A percentile compares a stretch with the other conserved stretches of the same genome.
These are phyloP conservation scores for Drosophila bocki DNA, from an alignment of 1,140 invertebrate species.

Conservation along the genomic window DNA sequence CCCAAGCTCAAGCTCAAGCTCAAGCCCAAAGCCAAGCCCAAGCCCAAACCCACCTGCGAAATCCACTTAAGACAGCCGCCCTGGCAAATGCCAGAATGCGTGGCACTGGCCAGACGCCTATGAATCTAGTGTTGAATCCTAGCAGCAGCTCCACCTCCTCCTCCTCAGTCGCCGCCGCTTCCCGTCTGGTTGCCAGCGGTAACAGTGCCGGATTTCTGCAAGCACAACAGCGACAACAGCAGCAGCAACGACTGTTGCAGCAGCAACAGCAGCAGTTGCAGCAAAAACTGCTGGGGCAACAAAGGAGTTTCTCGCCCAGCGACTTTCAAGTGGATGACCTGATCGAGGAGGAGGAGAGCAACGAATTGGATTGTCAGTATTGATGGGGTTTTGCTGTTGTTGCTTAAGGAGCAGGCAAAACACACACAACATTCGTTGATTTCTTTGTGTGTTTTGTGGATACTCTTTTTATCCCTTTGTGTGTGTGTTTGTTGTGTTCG, in stretches of 20 bases:
- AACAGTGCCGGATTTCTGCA: neutral
- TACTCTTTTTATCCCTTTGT: slow-evolving; percentile 12
- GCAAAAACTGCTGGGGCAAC: neutral
- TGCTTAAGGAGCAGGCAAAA: slow-evolving; percentile 9
- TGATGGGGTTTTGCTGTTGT: slow-evolving; percentile 17
- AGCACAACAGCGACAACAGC: neutral
- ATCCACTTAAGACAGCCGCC: slow-evolving; percentile 28
- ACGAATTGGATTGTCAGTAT: slow-evolving; percentile 46
- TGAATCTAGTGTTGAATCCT: slow-evolving; percentile 29
- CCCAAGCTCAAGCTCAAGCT: neutral
- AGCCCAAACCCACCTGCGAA: slow-evolving; percentile 17
- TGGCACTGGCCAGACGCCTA: neutral
- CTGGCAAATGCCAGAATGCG: slow-evolving; percentile 24
- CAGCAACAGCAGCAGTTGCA: neutral
- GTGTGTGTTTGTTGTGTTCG: slow-evolving; percentile 23
- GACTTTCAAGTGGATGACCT: slow-evolving; percentile 70
- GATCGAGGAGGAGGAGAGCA: slow-evolving; percentile 58
- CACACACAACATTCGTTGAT: slow-evolving; percentile 2
- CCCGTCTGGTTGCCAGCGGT: neutral
- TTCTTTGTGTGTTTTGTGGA: slow-evolving; percentile 1
- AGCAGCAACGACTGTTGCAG: neutral
- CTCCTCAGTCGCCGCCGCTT: neutral
- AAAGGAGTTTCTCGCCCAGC: slow-evolving; percentile 45
- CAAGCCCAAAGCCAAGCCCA: neutral
- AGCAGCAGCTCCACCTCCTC: slow-evolving; percentile 18